Percentiles rank a stretch among this genome's conserved stretches.
phyloP scores from a whole-genome alignment of 2,888 invertebrate species.

The Cataglyphis livida region DNA sequence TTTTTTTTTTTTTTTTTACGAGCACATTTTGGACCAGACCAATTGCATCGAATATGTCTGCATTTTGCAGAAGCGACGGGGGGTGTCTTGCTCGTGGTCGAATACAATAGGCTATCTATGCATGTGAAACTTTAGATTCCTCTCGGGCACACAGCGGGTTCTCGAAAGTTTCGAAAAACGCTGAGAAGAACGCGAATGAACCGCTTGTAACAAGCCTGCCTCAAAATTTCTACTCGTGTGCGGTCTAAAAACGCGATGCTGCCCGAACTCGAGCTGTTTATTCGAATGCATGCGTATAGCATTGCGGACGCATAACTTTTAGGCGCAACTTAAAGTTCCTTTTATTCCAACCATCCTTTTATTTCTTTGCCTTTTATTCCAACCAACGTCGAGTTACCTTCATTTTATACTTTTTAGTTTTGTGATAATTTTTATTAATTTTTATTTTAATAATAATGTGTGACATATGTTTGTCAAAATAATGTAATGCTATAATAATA shows the following conservation, averaged over 20 bases:
- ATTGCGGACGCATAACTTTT: constrained; percentile 6
- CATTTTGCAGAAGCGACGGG: background rate
- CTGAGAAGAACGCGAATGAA: constrained; percentile 11
- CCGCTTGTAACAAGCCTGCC: background rate
- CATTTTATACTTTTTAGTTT: background rate
- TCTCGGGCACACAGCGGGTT: background rate
- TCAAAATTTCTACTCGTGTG: background rate
- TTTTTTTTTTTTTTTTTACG: constrained; percentile 6
- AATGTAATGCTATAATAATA: background rate
- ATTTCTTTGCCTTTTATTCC: constrained; percentile 6
- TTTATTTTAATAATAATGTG: background rate
- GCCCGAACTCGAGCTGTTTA: constrained; percentile 20
- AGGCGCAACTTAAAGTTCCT: background rate
- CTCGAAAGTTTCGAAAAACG: constrained; percentile 15
- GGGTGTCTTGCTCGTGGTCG: background rate
- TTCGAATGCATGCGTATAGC: background rate
- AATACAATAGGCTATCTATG: constrained; percentile 22
- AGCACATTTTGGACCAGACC: background rate
- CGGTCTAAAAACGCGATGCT: background rate
- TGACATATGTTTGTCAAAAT: background rate
- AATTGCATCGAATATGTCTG: constrained; percentile 18
- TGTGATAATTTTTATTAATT: no score
- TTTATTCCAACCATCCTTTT: background rate
- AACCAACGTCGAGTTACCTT: background rate
- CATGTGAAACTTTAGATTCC: constrained; percentile 5